These are phyloP conservation scores for Solea senegalensis DNA, from an alignment of 2,113 vertebrate genomes.

Conservation along the genomic window DNA sequence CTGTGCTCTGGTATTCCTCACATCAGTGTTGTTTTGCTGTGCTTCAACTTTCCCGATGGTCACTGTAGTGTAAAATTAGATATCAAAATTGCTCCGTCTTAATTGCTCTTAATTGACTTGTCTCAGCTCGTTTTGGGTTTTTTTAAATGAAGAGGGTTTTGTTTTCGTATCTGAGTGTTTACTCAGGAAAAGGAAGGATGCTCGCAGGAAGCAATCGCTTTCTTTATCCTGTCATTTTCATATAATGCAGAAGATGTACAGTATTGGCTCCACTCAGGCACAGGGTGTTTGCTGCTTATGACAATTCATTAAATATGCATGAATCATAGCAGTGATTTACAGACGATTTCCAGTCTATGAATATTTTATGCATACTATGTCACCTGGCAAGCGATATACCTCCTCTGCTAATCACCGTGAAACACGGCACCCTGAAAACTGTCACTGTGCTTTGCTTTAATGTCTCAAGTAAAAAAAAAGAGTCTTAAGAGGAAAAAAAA, in stretches of 20 bases:
- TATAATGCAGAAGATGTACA: constrained; percentile 34
- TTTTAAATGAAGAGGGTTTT: constrained; percentile 7
- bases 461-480: background rate
- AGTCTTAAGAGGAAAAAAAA: no score
- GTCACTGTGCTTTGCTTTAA: background rate
- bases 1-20: constrained; percentile 1
- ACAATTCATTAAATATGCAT: constrained; percentile 68
- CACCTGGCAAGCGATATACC: constrained; percentile 43
- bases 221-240: constrained; percentile 59
- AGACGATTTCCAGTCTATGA: constrained; percentile 62
- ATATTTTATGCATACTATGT: constrained; percentile 65
- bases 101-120: constrained; percentile 32
- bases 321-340: constrained; percentile 72
- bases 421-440: constrained; percentile 14
- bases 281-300: constrained; percentile 49
- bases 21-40: background rate
- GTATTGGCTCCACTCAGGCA: constrained; percentile 12
- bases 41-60: constrained; percentile 32
- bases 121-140: constrained; percentile 22
- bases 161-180: background rate
- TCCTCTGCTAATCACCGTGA: constrained; percentile 45
- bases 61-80: constrained; percentile 17
- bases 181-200: constrained; percentile 3
- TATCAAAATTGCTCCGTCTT: constrained; percentile 26
- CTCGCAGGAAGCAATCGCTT: constrained; percentile 20